These are phyloP conservation scores for Corbicula japonica DNA, from an alignment of 2,888 invertebrate genomes.

Conservation along the genomic window DNA sequence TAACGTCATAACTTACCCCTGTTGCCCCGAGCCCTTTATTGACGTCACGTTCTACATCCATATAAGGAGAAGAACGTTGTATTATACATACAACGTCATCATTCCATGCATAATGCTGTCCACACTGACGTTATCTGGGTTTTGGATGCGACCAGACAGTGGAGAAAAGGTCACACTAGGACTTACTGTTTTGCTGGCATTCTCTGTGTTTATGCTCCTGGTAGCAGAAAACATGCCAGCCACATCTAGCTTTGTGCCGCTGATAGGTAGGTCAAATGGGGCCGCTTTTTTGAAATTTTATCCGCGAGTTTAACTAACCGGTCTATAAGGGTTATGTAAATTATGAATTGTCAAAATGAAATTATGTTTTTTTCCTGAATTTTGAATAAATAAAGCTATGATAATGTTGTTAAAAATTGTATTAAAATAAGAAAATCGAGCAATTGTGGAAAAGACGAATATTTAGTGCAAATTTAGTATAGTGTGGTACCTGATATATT, in stretches of 20 bases:
- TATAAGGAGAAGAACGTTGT: conserved; percentile 87
- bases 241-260: conserved; percentile 87
- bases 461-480: too few species aligned
- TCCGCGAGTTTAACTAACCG: too few species aligned
- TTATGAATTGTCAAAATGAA: too few species aligned
- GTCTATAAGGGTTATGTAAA: too few species aligned
- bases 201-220: conserved; percentile 87
- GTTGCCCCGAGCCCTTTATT: conserved; percentile 85
- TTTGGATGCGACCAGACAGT: conserved; percentile 87
- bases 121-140: conserved; percentile 86
- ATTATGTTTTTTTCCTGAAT: too few species aligned
- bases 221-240: conserved; percentile 87
- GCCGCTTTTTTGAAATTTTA: too few species aligned
- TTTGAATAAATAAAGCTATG: too few species aligned
- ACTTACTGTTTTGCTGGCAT: conserved; percentile 86
- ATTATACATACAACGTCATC: conserved; percentile 86
- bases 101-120: conserved; percentile 87
- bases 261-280: too few species aligned
- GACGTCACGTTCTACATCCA: conserved; percentile 88
- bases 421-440: too few species aligned
- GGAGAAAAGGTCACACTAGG: conserved; percentile 87
- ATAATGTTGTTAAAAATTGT: too few species aligned
- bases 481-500: too few species aligned
- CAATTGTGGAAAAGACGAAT: too few species aligned
- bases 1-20: conserved; percentile 84